Conservation (phyloP, 2,113 vertebrate genomes). For the Pterophyllum scalare region DNA sequence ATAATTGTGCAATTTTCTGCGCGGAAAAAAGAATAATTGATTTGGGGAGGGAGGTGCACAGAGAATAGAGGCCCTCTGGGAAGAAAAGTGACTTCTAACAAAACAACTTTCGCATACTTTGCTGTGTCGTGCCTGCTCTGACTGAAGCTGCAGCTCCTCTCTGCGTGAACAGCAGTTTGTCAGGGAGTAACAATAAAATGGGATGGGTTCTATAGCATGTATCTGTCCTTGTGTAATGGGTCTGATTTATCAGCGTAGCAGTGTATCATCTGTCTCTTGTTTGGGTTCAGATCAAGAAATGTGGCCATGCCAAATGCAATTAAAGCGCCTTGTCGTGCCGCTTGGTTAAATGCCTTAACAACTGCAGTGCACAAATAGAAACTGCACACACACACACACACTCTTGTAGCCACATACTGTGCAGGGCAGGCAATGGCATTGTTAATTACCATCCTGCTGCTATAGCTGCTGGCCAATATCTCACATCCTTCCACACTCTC, state of each 20-base stretch:
- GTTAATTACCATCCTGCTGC: conserved; percentile 64
- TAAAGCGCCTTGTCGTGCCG: conserved; percentile 29
- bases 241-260: conserved; percentile 31
- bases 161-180: conserved; percentile 45
- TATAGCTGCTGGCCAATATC: conserved; percentile 53
- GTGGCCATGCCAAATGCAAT: conserved; percentile 39
- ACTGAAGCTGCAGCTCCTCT: conserved; percentile 20
- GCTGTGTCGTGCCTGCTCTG: conserved; percentile 13
- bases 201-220: conserved; percentile 7
- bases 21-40: conserved; percentile 30
- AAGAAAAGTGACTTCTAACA: conserved; percentile 27
- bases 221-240: conserved; percentile 30
- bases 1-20: conserved; percentile 55
- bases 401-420: conserved; percentile 14
- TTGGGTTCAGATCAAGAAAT: conserved; percentile 29
- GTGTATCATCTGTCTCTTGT: conserved; percentile 33
- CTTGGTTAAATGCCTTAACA: conserved; percentile 15
- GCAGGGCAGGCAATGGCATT: conserved; percentile 47
- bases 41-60: conserved; percentile 14
- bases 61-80: neutral
- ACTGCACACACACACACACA: neutral
- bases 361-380: conserved; percentile 10
- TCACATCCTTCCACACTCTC: conserved; percentile 50
- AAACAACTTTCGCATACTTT: conserved; percentile 26
- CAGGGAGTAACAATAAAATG: conserved; percentile 38